phyloP scores from a whole-genome alignment of 2,888 invertebrate genomes.

The Chalcosyrphus nemorum region DNA sequence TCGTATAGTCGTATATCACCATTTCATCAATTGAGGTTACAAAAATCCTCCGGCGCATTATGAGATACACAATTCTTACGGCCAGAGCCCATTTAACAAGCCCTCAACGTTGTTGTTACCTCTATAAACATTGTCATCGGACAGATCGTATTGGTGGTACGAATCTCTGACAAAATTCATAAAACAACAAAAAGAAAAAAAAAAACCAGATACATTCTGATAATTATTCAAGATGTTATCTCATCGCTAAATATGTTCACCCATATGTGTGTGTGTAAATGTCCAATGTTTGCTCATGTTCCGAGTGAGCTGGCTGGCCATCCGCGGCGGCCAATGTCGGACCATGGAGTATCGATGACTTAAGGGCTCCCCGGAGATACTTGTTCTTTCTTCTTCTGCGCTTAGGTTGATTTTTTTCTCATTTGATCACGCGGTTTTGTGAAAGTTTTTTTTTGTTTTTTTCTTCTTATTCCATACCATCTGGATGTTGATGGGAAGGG shows the following conservation, averaged over 20 bases:
- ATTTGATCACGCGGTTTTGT: constrained; percentile 13
- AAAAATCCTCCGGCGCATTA: constrained; percentile 21
- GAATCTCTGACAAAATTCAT: constrained; percentile 15
- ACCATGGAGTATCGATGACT: constrained; percentile 40
- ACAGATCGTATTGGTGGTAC: constrained; percentile 13
- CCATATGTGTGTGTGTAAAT: neutral
- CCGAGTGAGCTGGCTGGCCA: constrained; percentile 21
- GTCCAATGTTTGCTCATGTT: constrained; percentile 33
- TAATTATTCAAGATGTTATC: constrained; percentile 64
- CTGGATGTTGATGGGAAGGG: neutral
- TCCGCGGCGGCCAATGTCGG: constrained; percentile 1
- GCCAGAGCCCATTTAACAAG: constrained; percentile 3
- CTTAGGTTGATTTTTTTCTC: constrained; percentile 15
- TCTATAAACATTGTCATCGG: constrained; percentile 26
- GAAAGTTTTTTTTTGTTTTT: neutral
- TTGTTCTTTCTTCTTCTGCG: constrained; percentile 16
- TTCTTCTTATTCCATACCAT: too few relatives aligned
- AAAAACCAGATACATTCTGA: constrained; percentile 47
- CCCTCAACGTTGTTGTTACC: constrained; percentile 17
- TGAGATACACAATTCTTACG: neutral
- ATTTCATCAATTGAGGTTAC: constrained; percentile 9
- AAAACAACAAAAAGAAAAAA: constrained; percentile 36
- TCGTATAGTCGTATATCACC: too few relatives aligned
- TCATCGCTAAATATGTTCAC: constrained; percentile 44
- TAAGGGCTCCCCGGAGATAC: constrained; percentile 54